phyloP scores from a whole-genome alignment of 2,113 vertebrate genomes.

The Nesoenas mayeri region DNA sequence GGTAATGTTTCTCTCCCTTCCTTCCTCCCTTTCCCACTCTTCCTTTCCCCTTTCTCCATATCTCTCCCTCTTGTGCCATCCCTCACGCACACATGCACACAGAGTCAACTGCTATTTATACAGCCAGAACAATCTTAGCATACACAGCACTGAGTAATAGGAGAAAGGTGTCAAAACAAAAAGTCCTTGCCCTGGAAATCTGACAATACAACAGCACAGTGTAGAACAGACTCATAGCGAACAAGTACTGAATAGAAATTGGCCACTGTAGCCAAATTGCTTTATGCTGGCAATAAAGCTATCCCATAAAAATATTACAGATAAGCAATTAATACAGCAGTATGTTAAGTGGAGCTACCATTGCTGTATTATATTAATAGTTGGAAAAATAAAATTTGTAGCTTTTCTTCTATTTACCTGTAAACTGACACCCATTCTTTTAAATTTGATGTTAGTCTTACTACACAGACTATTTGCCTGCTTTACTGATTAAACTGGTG shows the following conservation, averaged over 20 bases:
- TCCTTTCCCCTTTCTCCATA: neutral
- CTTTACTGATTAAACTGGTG: neutral
- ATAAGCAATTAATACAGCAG: neutral
- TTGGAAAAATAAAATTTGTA: neutral
- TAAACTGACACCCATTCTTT: neutral
- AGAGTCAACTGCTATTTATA: neutral
- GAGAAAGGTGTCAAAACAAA: neutral
- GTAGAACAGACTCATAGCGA: neutral
- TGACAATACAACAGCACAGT: neutral
- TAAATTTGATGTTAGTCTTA: neutral
- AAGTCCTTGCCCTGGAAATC: neutral
- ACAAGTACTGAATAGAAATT: neutral
- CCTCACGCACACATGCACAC: neutral
- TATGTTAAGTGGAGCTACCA: neutral
- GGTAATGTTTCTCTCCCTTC: fast-evolving
- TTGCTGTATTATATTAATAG: neutral
- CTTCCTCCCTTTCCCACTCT: neutral
- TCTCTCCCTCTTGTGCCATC: neutral
- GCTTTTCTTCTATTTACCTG: neutral
- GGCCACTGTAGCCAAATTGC: neutral
- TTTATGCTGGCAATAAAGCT: neutral
- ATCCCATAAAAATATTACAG: neutral
- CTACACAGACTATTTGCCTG: neutral
- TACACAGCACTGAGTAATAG: neutral
- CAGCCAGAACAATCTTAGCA: neutral